Conservation (phyloP, 2,888 invertebrate species). For the Caenorhabditis macrosperma region DNA sequence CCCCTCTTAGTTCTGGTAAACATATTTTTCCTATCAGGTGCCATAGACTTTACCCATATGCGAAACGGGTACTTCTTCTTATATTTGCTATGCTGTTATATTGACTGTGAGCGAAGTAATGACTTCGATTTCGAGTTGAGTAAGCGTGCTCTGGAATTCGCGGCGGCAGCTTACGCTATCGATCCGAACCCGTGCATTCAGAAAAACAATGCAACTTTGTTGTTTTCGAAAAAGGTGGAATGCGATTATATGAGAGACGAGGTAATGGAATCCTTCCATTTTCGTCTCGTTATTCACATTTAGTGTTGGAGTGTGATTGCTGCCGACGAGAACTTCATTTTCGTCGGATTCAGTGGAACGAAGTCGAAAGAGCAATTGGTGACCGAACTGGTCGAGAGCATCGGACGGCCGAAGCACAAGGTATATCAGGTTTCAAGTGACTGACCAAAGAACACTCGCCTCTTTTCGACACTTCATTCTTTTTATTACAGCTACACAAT, state of each 20-base stretch:
- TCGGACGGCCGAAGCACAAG: slow-evolving; percentile 71
- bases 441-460: slow-evolving; percentile 11
- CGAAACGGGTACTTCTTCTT: slow-evolving; percentile 36
- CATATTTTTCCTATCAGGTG: slow-evolving; percentile 2
- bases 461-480: not conserved
- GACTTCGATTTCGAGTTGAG: slow-evolving; percentile 41
- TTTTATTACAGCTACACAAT: slow-evolving; percentile 65
- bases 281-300: slow-evolving; percentile 15
- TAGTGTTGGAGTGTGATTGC: slow-evolving; percentile 78
- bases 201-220: slow-evolving; percentile 70
- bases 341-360: slow-evolving; percentile 77
- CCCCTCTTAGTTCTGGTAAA: slow-evolving; percentile 8
- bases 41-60: slow-evolving; percentile 21
- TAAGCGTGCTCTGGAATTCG: slow-evolving; percentile 43
- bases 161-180: slow-evolving; percentile 74
- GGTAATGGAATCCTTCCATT: slow-evolving; percentile 41
- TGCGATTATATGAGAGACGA: slow-evolving; percentile 75
- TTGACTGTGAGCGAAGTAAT: slow-evolving; percentile 4
- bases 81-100: slow-evolving; percentile 5
- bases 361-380: slow-evolving; percentile 75
- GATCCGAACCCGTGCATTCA: slow-evolving; percentile 71
- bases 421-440: slow-evolving; percentile 40
- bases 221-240: slow-evolving; percentile 58
- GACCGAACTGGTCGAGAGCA: slow-evolving; percentile 77
- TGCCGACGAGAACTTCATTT: slow-evolving; percentile 67